Conservation (phyloP, 1,140 invertebrate species). For the Brachionus rotundiformis region DNA sequence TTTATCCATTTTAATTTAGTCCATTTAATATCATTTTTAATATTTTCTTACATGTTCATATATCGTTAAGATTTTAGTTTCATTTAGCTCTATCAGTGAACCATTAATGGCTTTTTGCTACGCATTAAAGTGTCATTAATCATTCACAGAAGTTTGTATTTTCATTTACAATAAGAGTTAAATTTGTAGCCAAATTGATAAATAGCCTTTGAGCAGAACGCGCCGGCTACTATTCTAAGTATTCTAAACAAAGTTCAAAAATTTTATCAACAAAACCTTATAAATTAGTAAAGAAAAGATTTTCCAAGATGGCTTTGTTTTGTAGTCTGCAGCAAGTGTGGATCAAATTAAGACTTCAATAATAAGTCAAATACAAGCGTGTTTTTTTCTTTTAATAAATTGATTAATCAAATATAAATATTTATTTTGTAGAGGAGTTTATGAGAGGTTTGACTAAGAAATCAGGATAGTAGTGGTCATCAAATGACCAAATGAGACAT, state of each 20-base stretch:
- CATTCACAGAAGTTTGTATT: background rate
- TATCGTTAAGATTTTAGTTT: background rate
- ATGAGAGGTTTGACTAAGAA: too few relatives aligned
- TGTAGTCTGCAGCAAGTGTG: background rate
- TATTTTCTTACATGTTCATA: background rate
- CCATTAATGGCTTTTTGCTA: conserved; percentile 5
- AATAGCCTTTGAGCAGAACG: background rate
- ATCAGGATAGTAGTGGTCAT: background rate
- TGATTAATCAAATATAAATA: background rate
- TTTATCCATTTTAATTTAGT: background rate
- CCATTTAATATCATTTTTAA: background rate
- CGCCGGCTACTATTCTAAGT: background rate
- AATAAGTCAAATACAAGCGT: background rate
- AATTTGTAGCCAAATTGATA: conserved; percentile 1
- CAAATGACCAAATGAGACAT: background rate
- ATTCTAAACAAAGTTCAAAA: background rate
- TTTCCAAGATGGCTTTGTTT: background rate
- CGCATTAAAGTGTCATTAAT: conserved; percentile 1
- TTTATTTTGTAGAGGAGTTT: too few relatives aligned
- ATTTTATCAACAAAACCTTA: background rate
- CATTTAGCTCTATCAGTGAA: background rate
- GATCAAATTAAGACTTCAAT: background rate
- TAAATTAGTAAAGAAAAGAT: background rate
- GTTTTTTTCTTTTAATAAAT: background rate
- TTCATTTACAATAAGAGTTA: background rate